phyloP scores from a whole-genome alignment of 1,140 invertebrate species.

The Akabosia matsudoensis region DNA sequence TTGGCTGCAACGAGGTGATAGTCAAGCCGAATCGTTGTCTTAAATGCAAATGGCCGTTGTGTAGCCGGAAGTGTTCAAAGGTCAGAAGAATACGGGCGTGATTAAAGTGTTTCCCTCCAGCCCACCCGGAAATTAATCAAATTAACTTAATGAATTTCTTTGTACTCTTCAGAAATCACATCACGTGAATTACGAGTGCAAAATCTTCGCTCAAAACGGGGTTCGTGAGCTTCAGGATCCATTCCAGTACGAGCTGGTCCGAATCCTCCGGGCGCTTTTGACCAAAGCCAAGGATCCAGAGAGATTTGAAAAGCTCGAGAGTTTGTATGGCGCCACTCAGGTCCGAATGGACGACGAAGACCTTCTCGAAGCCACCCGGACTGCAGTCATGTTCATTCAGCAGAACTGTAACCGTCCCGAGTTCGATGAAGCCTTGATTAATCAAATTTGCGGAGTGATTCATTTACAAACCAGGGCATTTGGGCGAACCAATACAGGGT shows the following conservation, averaged over 20 bases:
- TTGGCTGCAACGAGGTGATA: background rate
- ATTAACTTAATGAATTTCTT: no score
- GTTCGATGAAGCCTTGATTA: background rate
- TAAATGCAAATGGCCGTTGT: background rate
- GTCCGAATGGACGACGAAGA: background rate
- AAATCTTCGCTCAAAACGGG: background rate
- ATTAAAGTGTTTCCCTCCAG: no score
- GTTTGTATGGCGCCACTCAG: background rate
- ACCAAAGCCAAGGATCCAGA: background rate
- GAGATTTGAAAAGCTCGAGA: background rate
- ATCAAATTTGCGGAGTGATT: background rate
- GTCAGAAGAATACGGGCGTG: no score
- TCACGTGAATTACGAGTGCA: background rate
- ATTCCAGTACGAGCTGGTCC: background rate
- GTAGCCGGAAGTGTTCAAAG: background rate
- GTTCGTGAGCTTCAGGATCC: background rate
- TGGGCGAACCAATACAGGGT: background rate
- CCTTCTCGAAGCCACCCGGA: background rate
- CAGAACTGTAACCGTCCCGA: background rate
- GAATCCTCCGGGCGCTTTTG: background rate
- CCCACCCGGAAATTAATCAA: no score
- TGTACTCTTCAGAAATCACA: background rate
- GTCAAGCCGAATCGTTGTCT: background rate
- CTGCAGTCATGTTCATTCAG: background rate
- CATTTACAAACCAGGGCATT: background rate